Evolutionary conservation across 2,888 invertebrate species (phyloP), one percentile per base, ranked within the genome.

Genomic region (Ophonus ardosiacus): DNA sequence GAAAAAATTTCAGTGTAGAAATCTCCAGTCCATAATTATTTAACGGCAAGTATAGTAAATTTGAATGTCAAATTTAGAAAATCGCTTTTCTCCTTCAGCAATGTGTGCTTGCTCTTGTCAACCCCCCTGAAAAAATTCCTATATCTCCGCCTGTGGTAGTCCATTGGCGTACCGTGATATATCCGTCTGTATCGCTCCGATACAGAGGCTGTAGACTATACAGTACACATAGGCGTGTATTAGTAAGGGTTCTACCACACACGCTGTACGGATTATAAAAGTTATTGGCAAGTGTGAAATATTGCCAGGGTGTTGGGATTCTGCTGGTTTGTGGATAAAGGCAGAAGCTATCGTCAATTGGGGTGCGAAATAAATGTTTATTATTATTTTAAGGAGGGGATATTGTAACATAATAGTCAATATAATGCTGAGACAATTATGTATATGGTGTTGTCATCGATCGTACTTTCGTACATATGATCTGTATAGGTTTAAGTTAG

Each of bases 161-260:
- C 86, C 87, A 87, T 87, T 87, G 86, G 86, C 86, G 74, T 59
- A 17, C 24, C 40, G 76, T 83, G 74, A 83, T 83, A 83, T 83
- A 83, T 83, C 40, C 74, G 74, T 83, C 83, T 74, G 76, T 82
- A 51, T 71, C 82, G 51, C 21, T 17, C 81, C 43, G 43, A 43
- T 43, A 43, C 3, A 43, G 43, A 43, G 10, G 43, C 59, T 15
- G 38, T 31, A 38, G 18, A 51, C 65, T n/a, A n/a, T 38, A 43
- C 43, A 43, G 43, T 43, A 3, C 3, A 24, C 3, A n/a, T n/a
- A n/a, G n/a, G n/a, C n/a, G 43, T 43, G 43, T 43, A 43, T 43
- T 43, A 43, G 43, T 18, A 3, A 4, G 15, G 17, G 18, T 24
- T 1, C 24, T 24, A 24, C 24, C 24, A 15, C 13, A 63, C 63